These are phyloP conservation scores for Aplodontia rufa DNA, from an alignment of 2,113 vertebrate species.

Conservation along the genomic window DNA sequence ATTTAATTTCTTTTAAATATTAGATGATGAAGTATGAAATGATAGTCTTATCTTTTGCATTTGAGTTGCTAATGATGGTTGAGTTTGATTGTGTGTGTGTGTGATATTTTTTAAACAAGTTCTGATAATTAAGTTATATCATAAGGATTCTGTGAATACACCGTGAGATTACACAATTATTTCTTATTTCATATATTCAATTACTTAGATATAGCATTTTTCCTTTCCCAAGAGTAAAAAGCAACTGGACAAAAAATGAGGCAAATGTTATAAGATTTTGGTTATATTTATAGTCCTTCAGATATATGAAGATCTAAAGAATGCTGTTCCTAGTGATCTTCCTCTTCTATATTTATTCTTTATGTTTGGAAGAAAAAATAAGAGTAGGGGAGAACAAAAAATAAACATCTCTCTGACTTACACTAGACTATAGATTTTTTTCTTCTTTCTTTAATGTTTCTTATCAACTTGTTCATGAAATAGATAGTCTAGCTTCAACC, in stretches of 20 bases:
- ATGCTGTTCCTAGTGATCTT: not conserved
- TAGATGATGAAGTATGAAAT: not conserved
- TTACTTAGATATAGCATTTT: not conserved
- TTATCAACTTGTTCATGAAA: not conserved
- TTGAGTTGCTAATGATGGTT: not conserved
- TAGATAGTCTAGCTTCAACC: not conserved
- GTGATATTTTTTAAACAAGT: not conserved
- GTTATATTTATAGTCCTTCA: not conserved
- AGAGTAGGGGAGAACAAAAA: not conserved
- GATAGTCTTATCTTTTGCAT: not conserved
- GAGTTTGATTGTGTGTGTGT: not conserved
- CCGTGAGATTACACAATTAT: not conserved
- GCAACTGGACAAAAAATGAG: not conserved
- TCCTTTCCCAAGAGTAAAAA: not conserved
- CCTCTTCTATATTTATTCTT: not conserved
- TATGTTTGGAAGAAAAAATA: not conserved
- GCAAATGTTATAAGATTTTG: not conserved
- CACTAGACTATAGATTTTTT: not conserved
- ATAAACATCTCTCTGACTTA: not conserved
- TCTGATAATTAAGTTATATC: not conserved
- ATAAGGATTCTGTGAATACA: not conserved
- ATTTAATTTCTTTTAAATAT: conserved; percentile 47
- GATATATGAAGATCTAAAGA: not conserved
- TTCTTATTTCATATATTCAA: not conserved
- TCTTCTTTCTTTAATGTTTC: not conserved